phyloP scores from a whole-genome alignment of 2,888 invertebrate species.

The Cyrtodaria siliqua region DNA sequence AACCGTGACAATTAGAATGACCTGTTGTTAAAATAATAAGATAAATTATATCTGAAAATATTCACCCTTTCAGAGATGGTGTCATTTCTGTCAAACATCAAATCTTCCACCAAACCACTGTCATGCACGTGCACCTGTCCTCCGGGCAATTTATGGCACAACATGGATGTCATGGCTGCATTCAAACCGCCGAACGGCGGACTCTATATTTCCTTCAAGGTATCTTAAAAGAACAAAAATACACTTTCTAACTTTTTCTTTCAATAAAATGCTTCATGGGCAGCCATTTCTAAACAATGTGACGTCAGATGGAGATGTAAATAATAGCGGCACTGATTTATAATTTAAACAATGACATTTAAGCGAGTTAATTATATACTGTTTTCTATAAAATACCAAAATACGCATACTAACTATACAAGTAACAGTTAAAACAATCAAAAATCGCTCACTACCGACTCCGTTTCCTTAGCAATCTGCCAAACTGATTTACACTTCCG shows the following conservation, averaged over 20 bases:
- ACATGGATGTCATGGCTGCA: constrained; percentile 73
- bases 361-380: no score
- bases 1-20: no score
- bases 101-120: constrained; percentile 59
- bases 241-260: background rate
- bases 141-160: constrained; percentile 75
- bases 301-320: constrained; percentile 76
- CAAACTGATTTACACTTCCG: constrained; percentile 40
- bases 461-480: constrained; percentile 45
- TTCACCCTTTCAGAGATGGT: constrained; percentile 46
- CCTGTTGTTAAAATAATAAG: no score
- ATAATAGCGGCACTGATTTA: no score
- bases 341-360: no score
- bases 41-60: no score
- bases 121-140: constrained; percentile 75
- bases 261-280: constrained; percentile 13
- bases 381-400: no score
- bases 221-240: background rate
- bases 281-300: constrained; percentile 76
- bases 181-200: constrained; percentile 40
- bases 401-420: no score
- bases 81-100: constrained; percentile 64
- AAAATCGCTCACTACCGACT: background rate
- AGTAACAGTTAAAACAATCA: no score
- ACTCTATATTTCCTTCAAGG: background rate